Conservation (phyloP, 2,113 vertebrate genomes). For the Megaceryle torquata region DNA sequence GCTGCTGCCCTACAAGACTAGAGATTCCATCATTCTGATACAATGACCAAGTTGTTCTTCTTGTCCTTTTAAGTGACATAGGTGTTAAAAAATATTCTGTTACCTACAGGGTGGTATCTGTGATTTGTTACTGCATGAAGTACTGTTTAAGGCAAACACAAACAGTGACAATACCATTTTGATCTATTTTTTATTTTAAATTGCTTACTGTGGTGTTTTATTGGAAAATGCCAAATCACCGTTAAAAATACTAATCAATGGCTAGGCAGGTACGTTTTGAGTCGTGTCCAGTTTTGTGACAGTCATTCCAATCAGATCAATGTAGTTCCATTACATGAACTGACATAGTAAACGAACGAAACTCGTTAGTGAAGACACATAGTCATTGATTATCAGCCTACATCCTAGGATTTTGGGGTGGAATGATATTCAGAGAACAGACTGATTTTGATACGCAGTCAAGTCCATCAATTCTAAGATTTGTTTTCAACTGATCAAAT, state of each 20-base stretch:
- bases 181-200: neutral
- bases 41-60: neutral
- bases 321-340: neutral
- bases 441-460: neutral
- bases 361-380: fast-evolving
- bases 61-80: neutral
- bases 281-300: neutral
- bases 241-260: neutral
- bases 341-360: neutral
- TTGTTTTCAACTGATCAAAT: neutral
- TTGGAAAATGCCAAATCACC: neutral
- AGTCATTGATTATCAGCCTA: neutral
- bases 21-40: neutral
- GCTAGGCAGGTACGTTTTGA: neutral
- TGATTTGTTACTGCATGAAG: neutral
- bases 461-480: neutral
- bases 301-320: neutral
- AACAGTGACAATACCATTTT: fast-evolving
- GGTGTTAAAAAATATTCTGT: neutral
- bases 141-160: neutral
- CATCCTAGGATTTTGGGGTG: neutral
- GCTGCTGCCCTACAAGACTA: neutral
- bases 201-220: neutral
- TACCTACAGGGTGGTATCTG: neutral
- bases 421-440: neutral